Conservation (phyloP, 2,888 invertebrate genomes). For the Gymnocheta viridis region DNA sequence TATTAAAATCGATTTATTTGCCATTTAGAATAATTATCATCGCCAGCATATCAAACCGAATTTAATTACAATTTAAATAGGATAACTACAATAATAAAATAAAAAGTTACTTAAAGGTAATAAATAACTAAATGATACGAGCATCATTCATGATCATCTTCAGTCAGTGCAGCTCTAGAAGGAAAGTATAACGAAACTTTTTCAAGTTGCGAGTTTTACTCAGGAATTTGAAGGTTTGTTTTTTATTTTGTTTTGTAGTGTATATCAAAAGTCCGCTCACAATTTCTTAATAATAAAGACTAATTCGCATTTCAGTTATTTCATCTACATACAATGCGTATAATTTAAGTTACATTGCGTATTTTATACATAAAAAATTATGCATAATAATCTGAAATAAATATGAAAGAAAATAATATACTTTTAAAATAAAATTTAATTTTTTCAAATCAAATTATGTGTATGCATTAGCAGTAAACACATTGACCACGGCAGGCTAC, state of each 20-base stretch:
- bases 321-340: slow-evolving; percentile 12
- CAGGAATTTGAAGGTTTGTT: slow-evolving; percentile 56
- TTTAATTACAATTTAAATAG: not conserved
- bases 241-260: no score
- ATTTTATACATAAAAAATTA: slow-evolving; percentile 25
- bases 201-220: slow-evolving; percentile 44
- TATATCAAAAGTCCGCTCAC: slow-evolving; percentile 22
- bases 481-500: no score
- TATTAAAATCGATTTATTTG: slow-evolving; percentile 1
- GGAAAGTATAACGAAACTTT: slow-evolving; percentile 23
- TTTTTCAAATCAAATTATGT: not conserved
- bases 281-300: slow-evolving; percentile 25
- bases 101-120: slow-evolving; percentile 15
- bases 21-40: not conserved
- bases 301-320: slow-evolving; percentile 41
- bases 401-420: not conserved
- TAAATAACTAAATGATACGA: slow-evolving; percentile 37
- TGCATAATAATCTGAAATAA: slow-evolving; percentile 51
- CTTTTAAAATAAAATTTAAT: no score
- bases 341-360: slow-evolving; percentile 34
- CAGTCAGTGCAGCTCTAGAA: slow-evolving; percentile 25
- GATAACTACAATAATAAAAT: slow-evolving; percentile 12
- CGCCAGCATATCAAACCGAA: not conserved
- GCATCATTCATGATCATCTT: slow-evolving; percentile 1
- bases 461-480: no score